phyloP scores from a whole-genome alignment of 2,797 vertebrate species.

The Etheostoma perlongum region DNA sequence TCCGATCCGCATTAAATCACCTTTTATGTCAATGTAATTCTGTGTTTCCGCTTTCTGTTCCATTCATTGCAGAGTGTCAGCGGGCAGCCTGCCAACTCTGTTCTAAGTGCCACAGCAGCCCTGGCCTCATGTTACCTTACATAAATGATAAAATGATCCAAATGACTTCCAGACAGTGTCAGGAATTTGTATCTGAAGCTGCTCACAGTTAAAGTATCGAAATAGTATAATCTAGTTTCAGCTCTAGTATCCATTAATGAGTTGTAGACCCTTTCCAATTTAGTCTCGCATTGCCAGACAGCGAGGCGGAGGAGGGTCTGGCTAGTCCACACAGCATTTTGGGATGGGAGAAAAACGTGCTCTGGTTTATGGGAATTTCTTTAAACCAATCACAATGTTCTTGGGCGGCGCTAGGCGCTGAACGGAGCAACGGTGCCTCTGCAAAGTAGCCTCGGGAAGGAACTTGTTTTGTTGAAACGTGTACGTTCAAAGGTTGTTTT shows the following conservation, averaged over 20 bases:
- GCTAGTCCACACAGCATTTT: too few relatives aligned
- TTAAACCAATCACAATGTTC: too few relatives aligned
- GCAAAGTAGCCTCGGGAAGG: too few relatives aligned
- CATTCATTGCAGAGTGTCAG: not conserved
- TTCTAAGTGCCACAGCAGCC: not conserved
- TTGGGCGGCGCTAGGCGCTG: too few relatives aligned
- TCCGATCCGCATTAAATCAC: too few relatives aligned
- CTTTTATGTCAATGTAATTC: not conserved
- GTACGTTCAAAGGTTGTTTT: too few relatives aligned
- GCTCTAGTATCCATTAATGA: not conserved
- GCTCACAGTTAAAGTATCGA: not conserved
- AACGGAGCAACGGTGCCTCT: too few relatives aligned
- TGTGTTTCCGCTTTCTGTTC: not conserved
- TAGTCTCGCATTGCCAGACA: too few relatives aligned
- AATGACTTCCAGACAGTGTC: not conserved
- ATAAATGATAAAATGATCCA: not conserved
- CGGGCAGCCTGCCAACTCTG: not conserved
- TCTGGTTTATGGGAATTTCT: too few relatives aligned
- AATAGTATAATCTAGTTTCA: not conserved
- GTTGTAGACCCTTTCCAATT: not conserved
- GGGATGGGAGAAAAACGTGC: too few relatives aligned
- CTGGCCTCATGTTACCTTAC: not conserved
- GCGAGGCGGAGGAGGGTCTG: too few relatives aligned
- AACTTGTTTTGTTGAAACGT: too few relatives aligned
- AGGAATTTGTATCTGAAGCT: not conserved